phyloP scores from a whole-genome alignment of 37 sponge, comb jelly and placozoan genomes.

The Mnemiopsis leidyi region DNA sequence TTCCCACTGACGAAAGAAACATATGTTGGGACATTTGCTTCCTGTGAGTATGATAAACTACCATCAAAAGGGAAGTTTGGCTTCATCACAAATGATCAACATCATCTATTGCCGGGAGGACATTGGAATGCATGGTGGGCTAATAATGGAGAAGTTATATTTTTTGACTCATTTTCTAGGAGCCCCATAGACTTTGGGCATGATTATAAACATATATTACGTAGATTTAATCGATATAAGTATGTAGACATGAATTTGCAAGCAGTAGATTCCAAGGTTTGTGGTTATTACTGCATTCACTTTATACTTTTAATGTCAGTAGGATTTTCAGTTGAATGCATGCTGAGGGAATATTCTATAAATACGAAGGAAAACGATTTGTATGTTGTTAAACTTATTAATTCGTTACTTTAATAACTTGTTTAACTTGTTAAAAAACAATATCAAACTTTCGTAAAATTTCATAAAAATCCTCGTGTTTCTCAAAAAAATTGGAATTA shows the following conservation, averaged over 20 bases:
- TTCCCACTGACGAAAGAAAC: background rate
- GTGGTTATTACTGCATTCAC: slow-evolving; percentile 15
- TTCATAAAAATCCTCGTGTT: background rate
- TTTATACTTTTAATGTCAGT: background rate
- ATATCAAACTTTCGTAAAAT: background rate
- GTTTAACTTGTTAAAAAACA: background rate
- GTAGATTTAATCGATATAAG: background rate
- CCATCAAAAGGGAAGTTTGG: background rate
- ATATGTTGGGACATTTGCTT: background rate
- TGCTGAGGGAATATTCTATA: background rate
- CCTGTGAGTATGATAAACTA: background rate
- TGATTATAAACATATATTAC: background rate
- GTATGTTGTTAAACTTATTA: background rate
- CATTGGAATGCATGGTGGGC: slow-evolving; percentile 34
- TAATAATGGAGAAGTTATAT: background rate
- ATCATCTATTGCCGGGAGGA: background rate
- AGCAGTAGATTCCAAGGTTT: background rate
- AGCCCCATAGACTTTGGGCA: background rate
- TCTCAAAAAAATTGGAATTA: background rate
- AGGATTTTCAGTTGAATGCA: background rate
- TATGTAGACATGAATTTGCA: background rate
- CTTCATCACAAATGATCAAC: background rate
- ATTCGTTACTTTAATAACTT: background rate
- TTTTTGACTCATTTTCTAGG: slow-evolving; percentile 7
- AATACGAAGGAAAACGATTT: background rate